Evolutionary conservation across 64 coral and sea anemone species (phyloP), one percentile per base, ranked within the genome.

Genomic region (Catalaphyllia jardinei): DNA sequence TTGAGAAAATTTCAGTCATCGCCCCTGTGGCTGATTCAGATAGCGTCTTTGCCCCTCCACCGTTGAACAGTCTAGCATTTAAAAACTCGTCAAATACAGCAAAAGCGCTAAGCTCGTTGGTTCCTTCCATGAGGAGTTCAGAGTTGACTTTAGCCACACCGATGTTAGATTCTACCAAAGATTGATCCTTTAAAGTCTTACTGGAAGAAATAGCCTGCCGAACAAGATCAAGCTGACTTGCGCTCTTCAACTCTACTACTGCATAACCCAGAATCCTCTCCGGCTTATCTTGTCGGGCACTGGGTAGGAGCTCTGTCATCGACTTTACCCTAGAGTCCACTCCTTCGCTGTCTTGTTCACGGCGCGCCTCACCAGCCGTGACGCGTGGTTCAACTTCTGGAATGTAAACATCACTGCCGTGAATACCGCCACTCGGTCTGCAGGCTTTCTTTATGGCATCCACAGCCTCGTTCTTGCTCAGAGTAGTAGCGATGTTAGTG

Each of bases 101-200:
- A 31, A 97, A 97, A 31, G 95, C 95, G 38, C 74, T 83, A 25
- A 97, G 88, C 51, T 97, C 95, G 73, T 97, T 97, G 18, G 92
- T 93, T 63, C 95, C 95, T 67, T 93, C 95, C 60, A 97, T 93
- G 27, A 97, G 78, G 18, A 97, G 88, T 52, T 97, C 95, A 51
- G 71, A 61, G 72, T 93, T 97, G 10, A 97, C 95, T 75, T 91
- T 97, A 11, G 91, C 88, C 0, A 97, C 88, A 42, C 95, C 95
- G n/a, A 97, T 65, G 11, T 17, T 24, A 24, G 84, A 42, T 15
- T 79, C 88, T 25, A 17, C 60, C 54, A 62, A 62, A 35, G 73
- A 46, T 7, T 83, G 39, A 31, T 73, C 84, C 78, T 91, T 93
- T 8, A 97, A 64, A 27, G 63, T 33, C 62, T 97, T 97, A 73